Evolutionary conservation across 2,113 vertebrate species (phyloP).

Genomic region (Edolisoma coerulescens): DNA sequence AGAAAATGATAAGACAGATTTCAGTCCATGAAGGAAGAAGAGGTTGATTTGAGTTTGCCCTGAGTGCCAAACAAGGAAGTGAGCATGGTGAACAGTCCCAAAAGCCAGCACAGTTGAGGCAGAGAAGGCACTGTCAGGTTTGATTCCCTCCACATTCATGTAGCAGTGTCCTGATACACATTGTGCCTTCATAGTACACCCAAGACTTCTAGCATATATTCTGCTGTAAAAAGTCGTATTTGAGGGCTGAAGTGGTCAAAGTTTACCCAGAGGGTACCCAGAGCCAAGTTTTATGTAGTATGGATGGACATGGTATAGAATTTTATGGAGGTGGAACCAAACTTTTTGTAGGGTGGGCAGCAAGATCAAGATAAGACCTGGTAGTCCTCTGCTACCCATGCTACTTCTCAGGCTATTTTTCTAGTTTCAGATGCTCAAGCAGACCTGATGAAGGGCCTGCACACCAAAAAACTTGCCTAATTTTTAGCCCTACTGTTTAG

Average conservation of each 20-base stretch:
- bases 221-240: fast-evolving
- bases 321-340: background rate
- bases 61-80: background rate
- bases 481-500: background rate
- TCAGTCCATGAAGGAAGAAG: background rate
- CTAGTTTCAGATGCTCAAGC: background rate
- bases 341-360: background rate
- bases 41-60: background rate
- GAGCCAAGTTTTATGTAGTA: background rate
- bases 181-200: background rate
- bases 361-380: background rate
- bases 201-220: background rate
- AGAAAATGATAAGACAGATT: background rate
- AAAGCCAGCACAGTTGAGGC: background rate
- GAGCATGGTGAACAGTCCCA: background rate
- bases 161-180: background rate
- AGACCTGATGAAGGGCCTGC: background rate
- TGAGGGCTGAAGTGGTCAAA: background rate
- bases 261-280: background rate
- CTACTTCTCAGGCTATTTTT: background rate
- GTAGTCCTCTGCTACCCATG: background rate
- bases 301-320: background rate
- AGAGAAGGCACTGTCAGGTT: background rate
- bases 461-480: background rate
- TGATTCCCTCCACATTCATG: background rate